These are phyloP conservation scores for Tadarida brasiliensis DNA, from an alignment of 2,797 vertebrate genomes.

Conservation along the genomic window DNA sequence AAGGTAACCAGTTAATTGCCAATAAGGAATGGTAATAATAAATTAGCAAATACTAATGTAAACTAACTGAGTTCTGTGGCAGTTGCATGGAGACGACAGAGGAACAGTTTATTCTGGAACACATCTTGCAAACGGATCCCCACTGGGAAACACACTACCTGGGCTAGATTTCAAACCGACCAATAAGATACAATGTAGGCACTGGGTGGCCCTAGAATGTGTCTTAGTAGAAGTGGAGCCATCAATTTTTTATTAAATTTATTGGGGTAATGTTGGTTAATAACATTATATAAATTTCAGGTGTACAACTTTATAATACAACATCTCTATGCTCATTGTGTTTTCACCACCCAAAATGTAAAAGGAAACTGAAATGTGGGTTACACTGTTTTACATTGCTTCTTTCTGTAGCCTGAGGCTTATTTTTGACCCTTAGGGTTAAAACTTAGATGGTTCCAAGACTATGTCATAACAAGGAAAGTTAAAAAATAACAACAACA, in stretches of 20 bases:
- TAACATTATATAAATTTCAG: background rate
- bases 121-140: conserved; percentile 63
- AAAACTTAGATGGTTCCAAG: conserved; percentile 40
- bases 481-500: background rate
- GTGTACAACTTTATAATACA: background rate
- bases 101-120: conserved; percentile 64
- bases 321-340: background rate
- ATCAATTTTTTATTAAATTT: background rate
- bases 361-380: conserved; percentile 32
- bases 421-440: conserved; percentile 43
- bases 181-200: conserved; percentile 37
- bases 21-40: conserved; percentile 74
- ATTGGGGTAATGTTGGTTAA: background rate
- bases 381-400: background rate
- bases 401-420: conserved; percentile 21
- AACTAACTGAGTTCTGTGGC: conserved; percentile 45
- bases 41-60: conserved; percentile 53
- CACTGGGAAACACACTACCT: conserved; percentile 45
- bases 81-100: conserved; percentile 71
- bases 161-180: conserved; percentile 1
- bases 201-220: conserved; percentile 3
- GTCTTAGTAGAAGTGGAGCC: background rate
- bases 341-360: background rate
- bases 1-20: conserved; percentile 74
- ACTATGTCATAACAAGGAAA: background rate